A percentile compares a stretch with the other conserved stretches of the same genome.
These are phyloP conservation scores for Elmis aenea DNA, from an alignment of 2,888 invertebrate genomes.

Conservation along the genomic window DNA sequence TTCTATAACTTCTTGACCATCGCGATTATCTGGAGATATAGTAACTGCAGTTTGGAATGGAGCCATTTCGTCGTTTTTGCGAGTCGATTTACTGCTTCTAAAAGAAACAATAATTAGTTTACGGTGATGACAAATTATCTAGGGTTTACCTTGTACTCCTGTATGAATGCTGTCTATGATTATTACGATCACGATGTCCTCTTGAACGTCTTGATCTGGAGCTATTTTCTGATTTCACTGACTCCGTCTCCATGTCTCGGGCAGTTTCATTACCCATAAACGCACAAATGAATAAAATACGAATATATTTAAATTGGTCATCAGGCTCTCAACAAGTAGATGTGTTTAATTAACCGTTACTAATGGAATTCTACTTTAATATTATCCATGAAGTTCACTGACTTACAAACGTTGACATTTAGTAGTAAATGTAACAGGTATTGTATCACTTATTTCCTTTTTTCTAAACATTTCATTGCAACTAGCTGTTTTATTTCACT, in stretches of 20 bases:
- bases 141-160: slow-evolving; percentile 58
- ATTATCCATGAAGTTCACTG: slow-evolving; percentile 18
- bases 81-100: slow-evolving; percentile 60
- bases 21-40: slow-evolving; percentile 70
- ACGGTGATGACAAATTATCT: slow-evolving; percentile 5
- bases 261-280: slow-evolving; percentile 49
- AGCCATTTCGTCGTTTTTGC: slow-evolving; percentile 67
- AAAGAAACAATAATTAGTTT: slow-evolving; percentile 25
- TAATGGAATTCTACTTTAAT: too few relatives aligned
- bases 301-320: too few relatives aligned
- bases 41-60: slow-evolving; percentile 85
- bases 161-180: slow-evolving; percentile 61
- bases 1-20: slow-evolving; percentile 89
- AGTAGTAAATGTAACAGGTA: too few relatives aligned
- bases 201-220: slow-evolving; percentile 71
- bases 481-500: too few relatives aligned
- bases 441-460: too few relatives aligned
- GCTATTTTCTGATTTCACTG: slow-evolving; percentile 88
- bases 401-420: slow-evolving; percentile 19
- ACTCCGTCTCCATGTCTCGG: slow-evolving; percentile 85
- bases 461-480: too few relatives aligned
- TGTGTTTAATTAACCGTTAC: too few relatives aligned
- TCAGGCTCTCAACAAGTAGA: slow-evolving; percentile 9
- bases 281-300: slow-evolving; percentile 6
- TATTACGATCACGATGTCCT: slow-evolving; percentile 52